Conservation (phyloP, 2,888 invertebrate species). For the Dicranocentrus wangi region DNA sequence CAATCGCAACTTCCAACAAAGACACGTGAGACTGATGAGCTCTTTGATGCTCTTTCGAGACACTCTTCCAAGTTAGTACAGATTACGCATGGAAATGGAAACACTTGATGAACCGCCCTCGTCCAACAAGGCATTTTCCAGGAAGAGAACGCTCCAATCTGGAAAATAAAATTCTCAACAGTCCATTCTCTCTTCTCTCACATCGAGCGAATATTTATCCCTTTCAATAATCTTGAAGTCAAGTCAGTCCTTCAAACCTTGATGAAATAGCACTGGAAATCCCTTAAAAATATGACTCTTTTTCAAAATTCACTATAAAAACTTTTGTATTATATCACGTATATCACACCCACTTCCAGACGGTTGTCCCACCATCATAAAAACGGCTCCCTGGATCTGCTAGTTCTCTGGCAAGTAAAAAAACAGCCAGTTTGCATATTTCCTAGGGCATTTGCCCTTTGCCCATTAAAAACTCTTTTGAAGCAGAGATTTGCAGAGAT, state of each 20-base stretch:
- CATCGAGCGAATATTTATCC: background rate
- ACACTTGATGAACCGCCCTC: too few relatives aligned
- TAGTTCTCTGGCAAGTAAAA: background rate
- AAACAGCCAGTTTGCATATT: background rate
- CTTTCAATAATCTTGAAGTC: background rate
- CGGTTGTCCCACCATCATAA: background rate
- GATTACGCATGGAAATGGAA: too few relatives aligned
- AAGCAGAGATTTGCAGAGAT: background rate
- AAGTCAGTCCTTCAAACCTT: background rate
- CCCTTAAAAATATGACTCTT: too few relatives aligned
- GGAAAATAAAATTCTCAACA: background rate
- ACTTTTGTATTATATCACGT: background rate
- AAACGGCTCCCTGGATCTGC: background rate
- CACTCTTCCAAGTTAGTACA: too few relatives aligned
- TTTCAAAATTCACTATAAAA: background rate
- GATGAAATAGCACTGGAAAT: background rate
- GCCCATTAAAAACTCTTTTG: background rate
- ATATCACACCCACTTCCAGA: slow-evolving; percentile 10
- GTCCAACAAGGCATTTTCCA: too few relatives aligned
- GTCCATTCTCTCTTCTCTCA: background rate
- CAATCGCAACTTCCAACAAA: background rate
- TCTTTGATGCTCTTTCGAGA: too few relatives aligned
- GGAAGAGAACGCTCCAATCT: too few relatives aligned
- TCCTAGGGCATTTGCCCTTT: slow-evolving; percentile 1
- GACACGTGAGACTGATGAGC: too few relatives aligned